A percentile compares a stretch with the other conserved stretches of the same genome.
These are phyloP conservation scores for Notoglanidium macrostoma DNA, from an alignment of 2,797 vertebrate species.

Conservation along the genomic window DNA sequence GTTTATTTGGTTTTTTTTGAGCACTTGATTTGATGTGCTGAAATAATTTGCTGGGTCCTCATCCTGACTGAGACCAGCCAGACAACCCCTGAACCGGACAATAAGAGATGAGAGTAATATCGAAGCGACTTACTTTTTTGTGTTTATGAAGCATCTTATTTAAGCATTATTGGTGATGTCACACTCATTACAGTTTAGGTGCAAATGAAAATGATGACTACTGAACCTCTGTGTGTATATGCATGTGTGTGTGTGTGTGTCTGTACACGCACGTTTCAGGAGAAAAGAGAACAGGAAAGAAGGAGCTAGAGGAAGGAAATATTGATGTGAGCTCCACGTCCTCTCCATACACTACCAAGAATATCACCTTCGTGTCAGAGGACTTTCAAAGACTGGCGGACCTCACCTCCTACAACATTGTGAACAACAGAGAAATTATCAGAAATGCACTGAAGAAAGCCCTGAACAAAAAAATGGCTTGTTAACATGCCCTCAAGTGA, in stretches of 20 bases:
- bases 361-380: conserved; percentile 72
- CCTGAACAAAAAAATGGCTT: conserved; percentile 61
- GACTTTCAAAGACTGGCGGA: conserved; percentile 76
- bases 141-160: background rate
- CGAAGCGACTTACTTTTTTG: background rate
- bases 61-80: background rate
- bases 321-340: conserved; percentile 68
- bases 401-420: conserved; percentile 78
- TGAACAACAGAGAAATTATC: conserved; percentile 73
- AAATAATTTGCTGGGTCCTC: background rate
- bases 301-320: conserved; percentile 75
- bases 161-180: background rate
- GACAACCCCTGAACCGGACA: background rate
- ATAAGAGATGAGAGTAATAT: background rate
- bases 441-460: conserved; percentile 64
- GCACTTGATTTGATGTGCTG: background rate
- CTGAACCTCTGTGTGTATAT: background rate
- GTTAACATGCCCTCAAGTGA: background rate
- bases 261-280: conserved; percentile 62
- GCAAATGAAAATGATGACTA: background rate
- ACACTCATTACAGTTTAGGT: background rate
- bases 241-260: conserved; percentile 16
- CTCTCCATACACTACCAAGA: conserved; percentile 75
- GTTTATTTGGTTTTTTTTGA: background rate
- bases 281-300: conserved; percentile 66